A percentile compares a stretch with the other conserved stretches of the same genome.
These are phyloP conservation scores for Linepithema humile DNA, from an alignment of 1,140 invertebrate genomes.

Conservation along the genomic window DNA sequence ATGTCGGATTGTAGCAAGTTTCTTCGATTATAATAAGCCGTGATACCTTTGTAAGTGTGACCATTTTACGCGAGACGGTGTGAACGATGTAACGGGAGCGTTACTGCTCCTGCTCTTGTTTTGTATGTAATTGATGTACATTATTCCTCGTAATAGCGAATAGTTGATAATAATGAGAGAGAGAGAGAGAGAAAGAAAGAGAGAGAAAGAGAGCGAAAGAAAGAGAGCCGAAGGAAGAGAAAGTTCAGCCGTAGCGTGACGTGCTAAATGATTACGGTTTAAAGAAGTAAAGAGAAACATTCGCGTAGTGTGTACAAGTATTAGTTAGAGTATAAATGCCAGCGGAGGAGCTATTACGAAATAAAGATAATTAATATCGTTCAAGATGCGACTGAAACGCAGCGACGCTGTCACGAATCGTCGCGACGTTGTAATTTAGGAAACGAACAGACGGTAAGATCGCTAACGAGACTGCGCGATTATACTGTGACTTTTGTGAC, in stretches of 20 bases:
- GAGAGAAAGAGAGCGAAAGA: neutral
- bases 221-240: too few relatives aligned
- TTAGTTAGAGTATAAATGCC: slow-evolving; percentile 72
- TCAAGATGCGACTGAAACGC: slow-evolving; percentile 61
- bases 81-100: slow-evolving; percentile 52
- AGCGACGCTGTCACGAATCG: slow-evolving; percentile 29
- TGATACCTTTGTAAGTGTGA: slow-evolving; percentile 63
- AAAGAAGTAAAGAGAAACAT: slow-evolving; percentile 65
- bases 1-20: slow-evolving; percentile 11
- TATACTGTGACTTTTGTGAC: neutral
- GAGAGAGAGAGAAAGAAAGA: neutral
- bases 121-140: slow-evolving; percentile 80
- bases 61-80: slow-evolving; percentile 60
- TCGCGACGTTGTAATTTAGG: slow-evolving; percentile 20
- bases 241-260: slow-evolving; percentile 70
- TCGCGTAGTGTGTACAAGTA: slow-evolving; percentile 77
- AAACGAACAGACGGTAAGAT: slow-evolving; percentile 64
- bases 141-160: slow-evolving; percentile 76
- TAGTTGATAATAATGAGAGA: slow-evolving; percentile 67
- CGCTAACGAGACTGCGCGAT: slow-evolving; percentile 60
- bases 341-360: slow-evolving; percentile 59
- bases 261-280: slow-evolving; percentile 66
- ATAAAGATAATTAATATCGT: slow-evolving; percentile 55
- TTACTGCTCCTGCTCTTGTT: slow-evolving; percentile 74
- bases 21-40: slow-evolving; percentile 45